Base-by-base conservation (phyloP, 2,888 invertebrate species). In the Ophonus ardosiacus region DNA sequence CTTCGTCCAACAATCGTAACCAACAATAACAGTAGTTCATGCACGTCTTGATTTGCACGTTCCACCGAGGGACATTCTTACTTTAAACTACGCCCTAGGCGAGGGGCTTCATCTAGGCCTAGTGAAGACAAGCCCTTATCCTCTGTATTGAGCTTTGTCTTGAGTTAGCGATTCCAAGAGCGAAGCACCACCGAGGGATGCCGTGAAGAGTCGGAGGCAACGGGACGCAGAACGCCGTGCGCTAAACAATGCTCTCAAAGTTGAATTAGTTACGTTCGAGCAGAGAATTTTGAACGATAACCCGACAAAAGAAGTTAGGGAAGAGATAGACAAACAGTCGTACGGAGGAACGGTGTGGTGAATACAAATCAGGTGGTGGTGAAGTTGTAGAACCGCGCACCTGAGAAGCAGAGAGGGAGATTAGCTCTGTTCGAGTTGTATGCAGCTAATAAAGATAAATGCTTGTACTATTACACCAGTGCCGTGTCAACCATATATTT, bases 241-340 rank as follows among this genome's bases (percentile, higher is more conserved):
- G 87, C 87, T 88, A 90, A 90, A 90, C 90, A 91, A 90, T 90
- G 89, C 90, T 90, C 90, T 90, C 89, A 89, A 91, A 91, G 89
- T 91, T 91, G 91, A 91, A 91, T 91, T 91, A 91, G 91, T 90
- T 90, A 89, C 90, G 91, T 90, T 91, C 91, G 91, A 91, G 90
- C 88, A 88, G 89, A 90, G 91, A 91, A 91, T 91, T 91, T 90
- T 90, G 90, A 91, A 90, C 90, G 91, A 91, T 90, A 90, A 90
- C 90, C 90, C 88, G 88, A 89, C 89, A 89, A 89, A 90, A 91
- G 90, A 90, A 90, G 90, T 90, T 90, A 88, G 43, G 61, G 81
- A 85, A 84, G 85, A 85, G 86, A 86, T 85, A 85, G 87, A 86
- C 85, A 86, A 87, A 87, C 87, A 84, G 56, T 85, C 85, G 85